Base-by-base conservation (phyloP, 2,113 vertebrate species). In the Elephantulus edwardii region DNA sequence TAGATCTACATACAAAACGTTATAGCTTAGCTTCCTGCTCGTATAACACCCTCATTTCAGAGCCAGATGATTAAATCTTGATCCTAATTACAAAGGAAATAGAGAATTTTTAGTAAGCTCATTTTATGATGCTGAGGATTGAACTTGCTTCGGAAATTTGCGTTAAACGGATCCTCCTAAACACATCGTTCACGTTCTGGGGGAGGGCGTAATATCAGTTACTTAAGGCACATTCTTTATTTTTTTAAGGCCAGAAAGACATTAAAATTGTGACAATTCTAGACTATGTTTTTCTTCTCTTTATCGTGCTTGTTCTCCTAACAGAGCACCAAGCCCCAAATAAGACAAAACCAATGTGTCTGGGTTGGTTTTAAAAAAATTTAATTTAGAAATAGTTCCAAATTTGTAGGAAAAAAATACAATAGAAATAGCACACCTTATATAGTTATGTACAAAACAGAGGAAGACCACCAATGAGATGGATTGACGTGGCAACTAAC, bases 41-140 rank as follows among this genome's bases (percentile, higher is more conserved):
- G 86, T 62, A 8, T 42, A 28, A 78, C 14, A 46, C 50, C 77
- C 60, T 66, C 68, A 14, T 89, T 89, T 83, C 44, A 66, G 86
- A 83, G 76, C 68, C 38, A 80, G 44, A n/a, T 66, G 74, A 91
- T 93, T 88, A 77, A 66, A 90, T 94, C 74, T 83, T 62, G 56
- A 78, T 89, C 44, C 81, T 89, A 84, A 90, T 95, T 74, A 84
- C 83, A 95, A 90, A 93, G 80, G 54, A 94, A 68, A 82, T 71
- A 84, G 11, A 84, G 72, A 78, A 17, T 60, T 46, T 50, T n/a
- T 26, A 70, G 42, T 48, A 52, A 89, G 22, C 26, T 86, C 87
- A 46, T 89, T 90, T 93, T 40, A 71, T 77, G 30, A 86, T 77
- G 26, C 60, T 95, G 38, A 66, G 54, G 93, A 90, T 70, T 80